Conservation (phyloP, 2,888 invertebrate species). For the Cephalotes varians region DNA sequence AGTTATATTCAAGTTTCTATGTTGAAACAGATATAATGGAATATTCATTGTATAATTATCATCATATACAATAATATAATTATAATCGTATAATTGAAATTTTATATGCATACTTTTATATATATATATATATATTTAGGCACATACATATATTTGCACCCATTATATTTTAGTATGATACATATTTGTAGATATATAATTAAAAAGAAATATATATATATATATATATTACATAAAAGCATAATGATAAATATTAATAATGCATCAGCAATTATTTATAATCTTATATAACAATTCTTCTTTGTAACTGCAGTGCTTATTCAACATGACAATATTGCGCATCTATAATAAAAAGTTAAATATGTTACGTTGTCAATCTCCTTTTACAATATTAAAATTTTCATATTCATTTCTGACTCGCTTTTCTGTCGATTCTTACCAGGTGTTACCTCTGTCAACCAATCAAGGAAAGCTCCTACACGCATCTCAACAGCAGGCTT, state of each 20-base stretch:
- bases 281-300: not conserved
- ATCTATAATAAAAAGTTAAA: slow-evolving; percentile 1
- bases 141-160: not conserved
- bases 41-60: too few species aligned
- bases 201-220: not conserved
- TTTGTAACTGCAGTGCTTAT: not conserved
- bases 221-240: not conserved
- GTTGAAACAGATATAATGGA: not conserved
- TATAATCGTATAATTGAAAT: not conserved
- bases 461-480: slow-evolving; percentile 87
- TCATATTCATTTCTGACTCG: not conserved
- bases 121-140: not conserved
- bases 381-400: not conserved
- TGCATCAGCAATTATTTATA: not conserved
- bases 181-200: not conserved
- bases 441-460: slow-evolving; percentile 86
- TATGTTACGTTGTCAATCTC: not conserved
- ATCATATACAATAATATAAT: too few species aligned
- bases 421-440: slow-evolving; percentile 57
- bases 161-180: not conserved
- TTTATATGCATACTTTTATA: not conserved
- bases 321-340: not conserved
- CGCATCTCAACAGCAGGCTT: slow-evolving; percentile 87
- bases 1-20: not conserved
- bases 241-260: not conserved